Base-by-base conservation (phyloP, 1,140 invertebrate species). In the Chionoecetes opilio region DNA sequence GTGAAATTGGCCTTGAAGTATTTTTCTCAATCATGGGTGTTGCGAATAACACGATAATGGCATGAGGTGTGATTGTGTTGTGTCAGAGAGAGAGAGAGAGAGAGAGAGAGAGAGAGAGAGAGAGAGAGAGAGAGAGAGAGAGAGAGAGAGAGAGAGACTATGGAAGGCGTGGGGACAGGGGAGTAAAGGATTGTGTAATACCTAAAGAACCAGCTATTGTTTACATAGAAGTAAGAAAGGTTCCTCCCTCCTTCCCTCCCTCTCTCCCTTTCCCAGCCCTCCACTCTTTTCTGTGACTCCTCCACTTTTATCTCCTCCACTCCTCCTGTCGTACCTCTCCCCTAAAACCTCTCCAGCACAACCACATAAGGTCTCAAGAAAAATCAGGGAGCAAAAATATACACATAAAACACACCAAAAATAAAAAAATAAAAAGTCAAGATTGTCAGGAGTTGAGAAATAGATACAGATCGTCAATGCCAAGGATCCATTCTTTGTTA, bases 131-230 rank as follows among this genome's bases (percentile, higher is more conserved):
- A 86, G 85, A 86, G 85, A 86, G 85, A 86, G 88, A 41, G 35
- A 90, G 88, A 90, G 88, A 90, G 88, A 90, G 88, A 90, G 88
- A 90, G 88, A 90, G 88, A 90, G 88, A 90, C 38, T 31, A 46
- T 90, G 21, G 29, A 46, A 46, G 31, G 35, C 88, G 37, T 31
- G 35, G 37, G 46, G 17, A 46, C 21, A 14, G 35, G 37, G 46
- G 17, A 46, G 26, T 31, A 37, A 0, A 46, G 17, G 26, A 37
- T 37, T 75, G 8, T 75, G 63, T 75, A 75, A 75, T 75, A 75
- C 21, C 63, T n/a, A 26, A 75, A 75, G 63, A 75, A n/a, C 63
- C 21, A 26, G 63, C 63, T n/a, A 75, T 75, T 75, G 63, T 75
- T 75, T 75, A 75, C 63, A n/a, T 17, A n/a, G 63, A 5, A 26